Conservation (phyloP, 35 echinoderm and acorn worm species). For the Heliocidaris erythrogramma region DNA sequence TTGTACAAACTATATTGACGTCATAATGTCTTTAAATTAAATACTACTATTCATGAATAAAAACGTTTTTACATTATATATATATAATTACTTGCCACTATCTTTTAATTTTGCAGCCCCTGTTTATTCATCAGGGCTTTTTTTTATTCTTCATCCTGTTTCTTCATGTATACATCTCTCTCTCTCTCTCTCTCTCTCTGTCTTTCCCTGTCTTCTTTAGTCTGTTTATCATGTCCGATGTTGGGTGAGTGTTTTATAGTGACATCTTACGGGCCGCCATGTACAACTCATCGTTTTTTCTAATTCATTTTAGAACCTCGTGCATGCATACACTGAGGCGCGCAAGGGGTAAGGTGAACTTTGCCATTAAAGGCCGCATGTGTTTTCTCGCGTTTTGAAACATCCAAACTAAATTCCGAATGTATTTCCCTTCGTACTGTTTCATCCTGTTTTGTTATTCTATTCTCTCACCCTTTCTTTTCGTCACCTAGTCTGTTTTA, state of each 20-base stretch:
- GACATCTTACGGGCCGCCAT: slow-evolving; percentile 20
- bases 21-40: too few relatives aligned
- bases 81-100: too few relatives aligned
- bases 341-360: neutral
- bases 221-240: slow-evolving; percentile 18
- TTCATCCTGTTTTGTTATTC: neutral
- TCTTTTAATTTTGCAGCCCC: too few relatives aligned
- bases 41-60: too few relatives aligned
- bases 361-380: neutral
- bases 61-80: too few relatives aligned
- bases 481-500: neutral
- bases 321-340: neutral
- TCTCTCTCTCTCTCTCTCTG: neutral
- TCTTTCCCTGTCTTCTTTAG: neutral
- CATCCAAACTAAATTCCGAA: too few relatives aligned
- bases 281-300: slow-evolving; percentile 30
- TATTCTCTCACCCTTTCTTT: neutral
- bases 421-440: neutral
- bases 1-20: too few relatives aligned
- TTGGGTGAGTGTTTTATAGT: neutral
- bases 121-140: too few relatives aligned
- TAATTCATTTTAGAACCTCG: slow-evolving; percentile 38
- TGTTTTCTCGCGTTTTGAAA: neutral
- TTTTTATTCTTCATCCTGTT: neutral
- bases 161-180: neutral